Evolutionary conservation across 1,140 invertebrate species (phyloP).

Genomic region (Sitophilus oryzae): DNA sequence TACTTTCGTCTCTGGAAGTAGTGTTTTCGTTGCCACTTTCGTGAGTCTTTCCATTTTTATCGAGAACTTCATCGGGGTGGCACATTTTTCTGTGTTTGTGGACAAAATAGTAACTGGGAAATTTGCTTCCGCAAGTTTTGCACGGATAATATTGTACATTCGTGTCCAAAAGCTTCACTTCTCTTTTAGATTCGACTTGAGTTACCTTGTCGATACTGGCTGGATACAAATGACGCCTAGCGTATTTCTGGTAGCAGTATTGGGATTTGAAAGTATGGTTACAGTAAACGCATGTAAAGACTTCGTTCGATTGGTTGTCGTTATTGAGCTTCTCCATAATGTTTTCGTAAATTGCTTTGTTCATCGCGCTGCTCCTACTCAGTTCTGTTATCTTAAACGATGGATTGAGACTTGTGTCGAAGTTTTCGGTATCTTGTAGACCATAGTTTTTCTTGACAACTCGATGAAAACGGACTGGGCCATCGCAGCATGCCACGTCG

Average conservation of each 20-base stretch:
- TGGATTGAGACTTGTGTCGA: slow-evolving; percentile 27
- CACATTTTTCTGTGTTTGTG: slow-evolving; percentile 84
- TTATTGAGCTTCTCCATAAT: slow-evolving; percentile 44
- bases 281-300: slow-evolving; percentile 70
- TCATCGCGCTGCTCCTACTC: slow-evolving; percentile 42
- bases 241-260: slow-evolving; percentile 76
- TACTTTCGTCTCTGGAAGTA: slow-evolving; percentile 21
- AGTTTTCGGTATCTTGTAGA: slow-evolving; percentile 35
- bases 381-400: slow-evolving; percentile 21
- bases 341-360: slow-evolving; percentile 47
- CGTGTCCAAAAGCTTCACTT: slow-evolving; percentile 63
- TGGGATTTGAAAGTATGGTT: slow-evolving; percentile 76
- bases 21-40: slow-evolving; percentile 34
- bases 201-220: slow-evolving; percentile 42
- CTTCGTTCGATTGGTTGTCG: slow-evolving; percentile 38
- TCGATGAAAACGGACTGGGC: slow-evolving; percentile 74
- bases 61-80: slow-evolving; percentile 59
- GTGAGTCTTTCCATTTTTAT: slow-evolving; percentile 38
- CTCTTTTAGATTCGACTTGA: slow-evolving; percentile 42
- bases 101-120: slow-evolving; percentile 89
- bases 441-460: slow-evolving; percentile 71
- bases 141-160: slow-evolving; percentile 89
- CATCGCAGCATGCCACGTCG: slow-evolving; percentile 82
- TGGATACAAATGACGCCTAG: slow-evolving; percentile 59
- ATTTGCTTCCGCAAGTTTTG: slow-evolving; percentile 86